These are phyloP conservation scores for Cryptoleucopteryx plumbea DNA, from an alignment of 2,113 vertebrate species.

Conservation along the genomic window DNA sequence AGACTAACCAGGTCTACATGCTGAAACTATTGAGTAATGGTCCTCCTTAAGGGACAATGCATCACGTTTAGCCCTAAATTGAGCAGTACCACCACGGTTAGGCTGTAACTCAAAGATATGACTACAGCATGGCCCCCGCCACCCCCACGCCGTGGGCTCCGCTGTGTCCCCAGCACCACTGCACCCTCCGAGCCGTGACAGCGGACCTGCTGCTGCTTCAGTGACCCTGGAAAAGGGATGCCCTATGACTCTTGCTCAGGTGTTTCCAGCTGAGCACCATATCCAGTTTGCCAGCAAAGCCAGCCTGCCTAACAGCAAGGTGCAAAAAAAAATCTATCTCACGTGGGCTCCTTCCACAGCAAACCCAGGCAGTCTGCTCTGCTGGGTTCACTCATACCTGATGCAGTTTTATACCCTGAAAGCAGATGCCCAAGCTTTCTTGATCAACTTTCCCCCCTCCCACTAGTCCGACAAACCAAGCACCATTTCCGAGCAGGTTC, in stretches of 20 bases:
- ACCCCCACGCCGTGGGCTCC: background rate
- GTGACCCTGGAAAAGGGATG: background rate
- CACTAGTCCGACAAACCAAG: background rate
- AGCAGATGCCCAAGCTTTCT: background rate
- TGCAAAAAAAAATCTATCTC: background rate
- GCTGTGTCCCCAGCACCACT: too few relatives aligned
- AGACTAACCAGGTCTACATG: too few relatives aligned
- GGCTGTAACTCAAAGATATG: too few relatives aligned
- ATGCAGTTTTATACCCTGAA: background rate
- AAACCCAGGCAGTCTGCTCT: background rate
- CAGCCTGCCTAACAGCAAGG: background rate
- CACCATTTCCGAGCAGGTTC: background rate
- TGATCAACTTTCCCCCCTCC: background rate
- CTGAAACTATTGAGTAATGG: too few relatives aligned
- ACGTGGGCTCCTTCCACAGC: background rate
- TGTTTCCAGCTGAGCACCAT: background rate
- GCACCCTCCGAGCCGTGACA: background rate
- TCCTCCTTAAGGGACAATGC: too few relatives aligned
- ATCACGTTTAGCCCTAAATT: too few relatives aligned
- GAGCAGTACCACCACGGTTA: too few relatives aligned
- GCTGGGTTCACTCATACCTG: background rate
- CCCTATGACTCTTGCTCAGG: background rate
- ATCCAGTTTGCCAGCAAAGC: background rate
- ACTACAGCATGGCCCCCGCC: too few relatives aligned
- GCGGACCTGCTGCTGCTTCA: background rate